Evolutionary conservation across 2,888 invertebrate species (phyloP).

Genomic region (Capitulum mitella): DNA sequence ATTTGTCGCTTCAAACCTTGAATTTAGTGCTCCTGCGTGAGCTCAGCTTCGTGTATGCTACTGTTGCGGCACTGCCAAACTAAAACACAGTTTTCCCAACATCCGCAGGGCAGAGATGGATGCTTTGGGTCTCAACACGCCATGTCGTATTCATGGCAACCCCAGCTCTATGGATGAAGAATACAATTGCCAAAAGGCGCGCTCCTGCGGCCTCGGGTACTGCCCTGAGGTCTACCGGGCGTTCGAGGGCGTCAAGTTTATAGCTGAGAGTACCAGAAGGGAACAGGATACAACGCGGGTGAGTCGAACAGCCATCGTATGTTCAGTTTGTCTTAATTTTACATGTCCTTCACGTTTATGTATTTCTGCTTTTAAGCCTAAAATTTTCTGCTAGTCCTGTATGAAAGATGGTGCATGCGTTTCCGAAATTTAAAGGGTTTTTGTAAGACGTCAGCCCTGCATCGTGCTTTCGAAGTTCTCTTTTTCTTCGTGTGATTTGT

Average conservation of each 20-base stretch:
- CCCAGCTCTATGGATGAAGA: not conserved
- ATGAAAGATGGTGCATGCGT: too few relatives aligned
- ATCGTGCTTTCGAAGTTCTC: too few relatives aligned
- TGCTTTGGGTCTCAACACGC: not conserved
- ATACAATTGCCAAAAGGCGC: not conserved
- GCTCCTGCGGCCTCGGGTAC: constrained; percentile 18
- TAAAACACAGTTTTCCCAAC: not conserved
- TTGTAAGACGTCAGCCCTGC: too few relatives aligned
- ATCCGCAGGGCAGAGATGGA: not conserved
- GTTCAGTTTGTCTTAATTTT: too few relatives aligned
- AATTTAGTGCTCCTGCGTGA: too few relatives aligned
- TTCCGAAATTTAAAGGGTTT: too few relatives aligned
- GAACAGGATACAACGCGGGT: constrained; percentile 88
- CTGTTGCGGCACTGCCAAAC: not conserved
- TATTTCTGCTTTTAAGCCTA: too few relatives aligned
- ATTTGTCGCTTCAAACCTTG: not conserved
- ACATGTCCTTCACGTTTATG: too few relatives aligned
- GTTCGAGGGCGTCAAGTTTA: constrained; percentile 84
- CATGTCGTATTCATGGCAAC: constrained; percentile 25
- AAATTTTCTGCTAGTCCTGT: too few relatives aligned
- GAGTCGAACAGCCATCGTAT: constrained; percentile 43
- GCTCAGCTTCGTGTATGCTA: not conserved
- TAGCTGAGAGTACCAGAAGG: constrained; percentile 83
- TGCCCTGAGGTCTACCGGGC: constrained; percentile 88
- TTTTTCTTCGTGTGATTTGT: too few relatives aligned